Evolutionary conservation across 2,888 invertebrate genomes (phyloP), one percentile per base, ranked within the genome.

Genomic region (Parnassius mnemosyne): DNA sequence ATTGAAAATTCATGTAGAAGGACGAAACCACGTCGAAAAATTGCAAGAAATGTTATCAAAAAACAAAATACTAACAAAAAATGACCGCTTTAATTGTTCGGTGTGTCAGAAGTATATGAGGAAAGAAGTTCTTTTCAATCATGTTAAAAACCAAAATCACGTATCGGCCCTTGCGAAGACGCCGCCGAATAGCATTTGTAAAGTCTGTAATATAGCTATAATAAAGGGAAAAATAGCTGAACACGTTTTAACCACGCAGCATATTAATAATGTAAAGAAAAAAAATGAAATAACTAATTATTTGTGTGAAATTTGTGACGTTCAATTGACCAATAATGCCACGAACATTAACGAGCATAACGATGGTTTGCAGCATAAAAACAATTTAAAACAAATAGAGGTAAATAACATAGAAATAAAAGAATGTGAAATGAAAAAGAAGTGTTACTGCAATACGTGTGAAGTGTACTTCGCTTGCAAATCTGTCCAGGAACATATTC

Each of bases 381-480:
- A 16, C 13, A 56, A 56, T 10, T 5, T 55, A 1, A 51, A 51
- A 25, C 10, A 34, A 9, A 2, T 57, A 20, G 50, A 55, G 1
- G 46, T 10, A 11, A 58, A 63, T 16, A 58, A 34, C 1, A 20
- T 54, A 3, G 13, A 16, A 3, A 3, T 58, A 10, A 12, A 3
- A n/a, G 58, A 44, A 34, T 5, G 34, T 34, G 34, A 34, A 34
- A 34, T 34, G 34, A 34, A 34, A 11, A 10, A 51, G 3, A 42
- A 44, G n/a, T 58, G 51, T 50, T 63, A 50, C 13, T 63, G 63
- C 16, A 43, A 58, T 1, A 13, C 51, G 9, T 63, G 63, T 34
- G 49, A 54, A 3, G 16, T 16, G 16, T n/a, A 3, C 3, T 49
- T 63, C 20, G 12, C 12, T 3, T 16, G 16, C 10, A 52, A 51